phyloP scores from a whole-genome alignment of 2,797 vertebrate species.

The Limnodromus scolopaceus region DNA sequence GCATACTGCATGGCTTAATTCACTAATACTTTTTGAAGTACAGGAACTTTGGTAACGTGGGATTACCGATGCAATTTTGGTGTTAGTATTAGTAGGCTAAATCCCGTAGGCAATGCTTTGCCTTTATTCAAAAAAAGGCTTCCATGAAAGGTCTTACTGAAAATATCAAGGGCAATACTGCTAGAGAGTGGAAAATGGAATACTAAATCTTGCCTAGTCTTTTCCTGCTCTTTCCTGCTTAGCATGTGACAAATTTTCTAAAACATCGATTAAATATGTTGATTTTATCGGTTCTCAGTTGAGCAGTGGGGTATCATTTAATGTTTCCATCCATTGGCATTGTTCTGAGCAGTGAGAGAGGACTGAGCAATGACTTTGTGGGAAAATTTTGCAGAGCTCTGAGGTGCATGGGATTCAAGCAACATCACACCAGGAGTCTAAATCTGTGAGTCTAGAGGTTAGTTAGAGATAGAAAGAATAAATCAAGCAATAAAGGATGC shows the following conservation, averaged over 20 bases:
- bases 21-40: background rate
- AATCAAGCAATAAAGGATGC: slow-evolving; percentile 58
- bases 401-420: background rate
- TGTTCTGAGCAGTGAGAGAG: slow-evolving; percentile 11
- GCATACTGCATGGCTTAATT: background rate
- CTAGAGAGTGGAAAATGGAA: background rate
- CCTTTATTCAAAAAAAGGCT: background rate
- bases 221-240: background rate
- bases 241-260: slow-evolving; percentile 7
- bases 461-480: slow-evolving; percentile 49
- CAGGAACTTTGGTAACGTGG: background rate
- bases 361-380: slow-evolving; percentile 37
- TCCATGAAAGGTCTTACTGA: background rate
- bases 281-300: slow-evolving; percentile 26
- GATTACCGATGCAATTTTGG: background rate
- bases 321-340: background rate
- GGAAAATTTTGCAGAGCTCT: background rate
- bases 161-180: background rate
- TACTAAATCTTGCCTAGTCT: background rate
- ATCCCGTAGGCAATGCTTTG: background rate
- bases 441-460: slow-evolving; percentile 48
- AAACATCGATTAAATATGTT: slow-evolving; percentile 11
- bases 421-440: slow-evolving; percentile 34
- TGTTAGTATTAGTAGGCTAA: background rate
- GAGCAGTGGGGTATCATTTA: slow-evolving; percentile 24